Evolutionary conservation across 2,888 invertebrate genomes (phyloP), one percentile per base, ranked within the genome.

Genomic region (Lacanobia wlatinum): DNA sequence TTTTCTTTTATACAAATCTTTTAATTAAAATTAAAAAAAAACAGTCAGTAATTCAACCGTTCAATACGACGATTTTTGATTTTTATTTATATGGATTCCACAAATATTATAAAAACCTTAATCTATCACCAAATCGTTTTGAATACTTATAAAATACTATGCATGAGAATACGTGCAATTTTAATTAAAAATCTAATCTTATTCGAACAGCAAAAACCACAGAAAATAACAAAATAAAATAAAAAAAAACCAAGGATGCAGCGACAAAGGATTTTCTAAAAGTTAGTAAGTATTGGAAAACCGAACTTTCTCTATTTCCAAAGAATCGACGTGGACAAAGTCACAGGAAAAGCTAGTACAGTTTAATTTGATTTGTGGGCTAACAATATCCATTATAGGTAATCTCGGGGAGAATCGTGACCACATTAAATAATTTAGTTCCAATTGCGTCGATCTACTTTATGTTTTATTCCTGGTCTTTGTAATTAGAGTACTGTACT

Each of bases 321-420:
- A 40, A 40, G 70, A 73, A 73, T 28, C n/a, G 10, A 58, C 18
- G 43, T 10, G 16, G 6, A 10, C 18, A 18, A 76, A 73, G 69
- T 70, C 52, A 21, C 38, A 40, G 52, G 34, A 50, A 56, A 16
- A 43, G 28, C 46, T 48, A n/a, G 71, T 71, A 28, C 28, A 48
- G 50, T 48, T 78, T 73, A 58, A 73, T 73, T 78, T 76, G 79
- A 80, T 76, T 80, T 80, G 76, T 61, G 52, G 56, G 8, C 38
- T 61, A 73, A 74, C 65, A 60, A 80, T 73, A 59, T 60, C 59
- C 74, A 74, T 74, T 76, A 61, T 2, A 5, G 53, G 67, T 76
- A 80, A 77, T 76, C 68, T 38, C 21, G 43, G 21, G 55, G 16
- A n/a, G n/a, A 76, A 40, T 79, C 50, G 56, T 58, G 61, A 59